These are phyloP conservation scores for Characodon lateralis DNA, from an alignment of 2,797 vertebrate genomes.

Conservation along the genomic window DNA sequence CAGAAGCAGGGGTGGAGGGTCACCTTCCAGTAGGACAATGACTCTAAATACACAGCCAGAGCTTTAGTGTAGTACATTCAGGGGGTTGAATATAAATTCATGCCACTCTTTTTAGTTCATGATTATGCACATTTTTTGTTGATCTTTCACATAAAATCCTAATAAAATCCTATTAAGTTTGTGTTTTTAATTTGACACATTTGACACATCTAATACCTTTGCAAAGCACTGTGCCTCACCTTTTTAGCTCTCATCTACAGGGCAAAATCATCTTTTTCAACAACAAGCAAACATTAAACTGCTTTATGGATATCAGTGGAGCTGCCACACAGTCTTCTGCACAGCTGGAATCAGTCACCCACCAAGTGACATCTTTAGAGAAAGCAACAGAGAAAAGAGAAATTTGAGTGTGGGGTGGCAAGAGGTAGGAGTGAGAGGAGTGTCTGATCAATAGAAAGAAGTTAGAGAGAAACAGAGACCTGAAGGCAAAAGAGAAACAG, in stretches of 20 bases:
- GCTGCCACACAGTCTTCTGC: constrained; percentile 3
- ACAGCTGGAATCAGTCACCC: constrained; percentile 25
- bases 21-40: too few species aligned
- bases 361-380: constrained; percentile 29
- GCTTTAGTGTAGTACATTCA: background rate
- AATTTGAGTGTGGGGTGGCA: constrained; percentile 9
- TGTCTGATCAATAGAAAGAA: constrained; percentile 30
- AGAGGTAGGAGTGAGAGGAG: constrained; percentile 1
- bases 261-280: background rate
- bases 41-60: background rate
- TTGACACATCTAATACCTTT: background rate
- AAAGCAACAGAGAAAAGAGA: constrained; percentile 11
- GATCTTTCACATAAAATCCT: background rate
- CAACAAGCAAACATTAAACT: background rate
- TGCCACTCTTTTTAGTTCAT: background rate
- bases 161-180: background rate
- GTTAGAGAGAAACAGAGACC: constrained; percentile 23
- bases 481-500: constrained; percentile 23
- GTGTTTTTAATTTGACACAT: background rate
- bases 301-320: constrained; percentile 17
- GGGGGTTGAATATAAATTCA: background rate
- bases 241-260: background rate
- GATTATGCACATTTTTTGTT: background rate
- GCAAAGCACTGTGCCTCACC: background rate
- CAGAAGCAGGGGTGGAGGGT: background rate